These are phyloP conservation scores for Campylorhamphus procurvoides DNA, from an alignment of 2,113 vertebrate species.

Conservation along the genomic window DNA sequence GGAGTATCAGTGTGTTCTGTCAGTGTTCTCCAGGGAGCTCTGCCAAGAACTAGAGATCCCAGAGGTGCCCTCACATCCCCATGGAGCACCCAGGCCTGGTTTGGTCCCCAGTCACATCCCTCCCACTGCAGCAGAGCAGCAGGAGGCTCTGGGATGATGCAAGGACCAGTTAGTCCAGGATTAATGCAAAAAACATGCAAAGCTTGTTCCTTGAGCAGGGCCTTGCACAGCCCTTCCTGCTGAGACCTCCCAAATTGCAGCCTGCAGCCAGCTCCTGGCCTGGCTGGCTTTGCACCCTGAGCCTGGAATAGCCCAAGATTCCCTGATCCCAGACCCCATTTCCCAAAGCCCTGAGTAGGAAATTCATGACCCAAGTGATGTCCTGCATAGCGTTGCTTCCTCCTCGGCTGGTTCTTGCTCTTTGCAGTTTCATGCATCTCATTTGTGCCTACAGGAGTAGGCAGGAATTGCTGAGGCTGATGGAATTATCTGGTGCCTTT, in stretches of 20 bases:
- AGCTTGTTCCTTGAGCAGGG: background rate
- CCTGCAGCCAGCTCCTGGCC: background rate
- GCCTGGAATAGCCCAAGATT: background rate
- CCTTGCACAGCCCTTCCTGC: background rate
- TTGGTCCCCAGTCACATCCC: rapidly evolving
- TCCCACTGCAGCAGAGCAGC: background rate
- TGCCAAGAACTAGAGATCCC: background rate
- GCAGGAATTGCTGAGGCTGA: background rate
- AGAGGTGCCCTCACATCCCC: rapidly evolving
- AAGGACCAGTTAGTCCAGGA: background rate
- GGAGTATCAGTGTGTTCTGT: too few relatives aligned
- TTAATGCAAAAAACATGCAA: background rate
- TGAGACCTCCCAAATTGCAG: background rate
- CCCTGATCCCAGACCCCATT: rapidly evolving
- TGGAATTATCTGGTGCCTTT: background rate
- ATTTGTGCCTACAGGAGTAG: background rate
- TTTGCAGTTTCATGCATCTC: background rate
- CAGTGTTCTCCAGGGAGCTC: background rate
- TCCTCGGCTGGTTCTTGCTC: background rate
- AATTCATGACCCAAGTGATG: background rate
- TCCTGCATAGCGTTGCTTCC: rapidly evolving
- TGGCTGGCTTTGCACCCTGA: background rate
- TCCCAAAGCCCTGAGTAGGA: background rate
- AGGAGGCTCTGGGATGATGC: background rate
- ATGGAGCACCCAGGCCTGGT: background rate